Base-by-base conservation (phyloP, 2,888 invertebrate species). In the Caradrina clavipalpis region DNA sequence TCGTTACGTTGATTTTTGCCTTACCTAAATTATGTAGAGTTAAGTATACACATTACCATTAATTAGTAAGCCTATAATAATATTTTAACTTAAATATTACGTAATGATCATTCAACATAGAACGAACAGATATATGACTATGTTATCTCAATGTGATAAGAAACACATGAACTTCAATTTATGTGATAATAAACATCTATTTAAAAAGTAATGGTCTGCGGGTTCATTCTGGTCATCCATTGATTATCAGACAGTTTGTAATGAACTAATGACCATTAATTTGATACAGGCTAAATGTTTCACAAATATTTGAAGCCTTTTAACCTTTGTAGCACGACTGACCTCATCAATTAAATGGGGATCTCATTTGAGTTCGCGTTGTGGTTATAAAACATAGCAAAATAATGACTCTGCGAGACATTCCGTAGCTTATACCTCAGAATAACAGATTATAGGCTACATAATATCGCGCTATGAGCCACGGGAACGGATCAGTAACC, bases 121-220 rank as follows among this genome's bases (percentile, higher is more conserved):
- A 11, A 45, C 3, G 19, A 45, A 51, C 21, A 51, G 26, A 51
- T 54, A 66, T 47, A 51, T n/a, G 10, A 51, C 10, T 39, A 42
- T 51, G 47, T 68, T 69, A 76, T 73, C 50, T 68, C 13, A 42
- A 42, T 22, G 11, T 61, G 51, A 57, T 76, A 59, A 60, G 15
- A 50, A 4, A 59, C 19, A 56, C 54, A 67, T 31, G 54, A 42
- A 64, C 49, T 64, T 13, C 17, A 42, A n/a, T 54, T 45, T 67
- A 31, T 26, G 21, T 31, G 49, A 64, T 42, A 22, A 55, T 42
- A 47, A 15, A 22, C n/a, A 35, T 35, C 4, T 45, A 45, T 45
- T 5, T 45, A 17, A 45, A 42, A 42, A 45, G 17, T 45, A 45
- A 45, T 45, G 45, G 17, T 17, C 45, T 10, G 15, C 45, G 45